phyloP scores from a whole-genome alignment of 2,888 invertebrate species.

The Acrobasis suavella region DNA sequence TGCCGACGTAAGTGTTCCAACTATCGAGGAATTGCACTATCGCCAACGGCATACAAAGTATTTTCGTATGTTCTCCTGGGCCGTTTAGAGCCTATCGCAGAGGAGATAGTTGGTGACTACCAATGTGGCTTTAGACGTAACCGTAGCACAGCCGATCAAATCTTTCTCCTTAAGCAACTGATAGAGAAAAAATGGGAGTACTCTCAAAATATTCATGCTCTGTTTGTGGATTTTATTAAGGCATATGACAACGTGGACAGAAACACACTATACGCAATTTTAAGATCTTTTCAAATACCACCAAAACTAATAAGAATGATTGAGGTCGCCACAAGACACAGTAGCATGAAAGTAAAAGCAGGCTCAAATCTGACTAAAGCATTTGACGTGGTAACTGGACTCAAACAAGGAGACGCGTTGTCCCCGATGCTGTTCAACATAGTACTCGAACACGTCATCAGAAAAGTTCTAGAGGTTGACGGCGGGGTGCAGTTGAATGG shows the following conservation, averaged over 20 bases:
- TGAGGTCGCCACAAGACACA: constrained; percentile 11
- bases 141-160: constrained; percentile 28
- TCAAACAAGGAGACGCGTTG: constrained; percentile 27
- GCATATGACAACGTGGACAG: constrained; percentile 25
- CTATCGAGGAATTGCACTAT: constrained; percentile 24
- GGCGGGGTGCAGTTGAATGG: constrained; percentile 15
- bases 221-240: constrained; percentile 26
- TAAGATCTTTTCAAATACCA: constrained; percentile 7
- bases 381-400: constrained; percentile 25
- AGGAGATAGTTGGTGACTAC: constrained; percentile 24
- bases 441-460: constrained; percentile 18
- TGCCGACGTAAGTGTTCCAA: constrained; percentile 23
- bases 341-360: constrained; percentile 11
- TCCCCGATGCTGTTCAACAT: constrained; percentile 27
- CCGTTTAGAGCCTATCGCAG: constrained; percentile 20
- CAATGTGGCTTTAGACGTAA: constrained; percentile 27
- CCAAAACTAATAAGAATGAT: constrained; percentile 7
- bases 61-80: constrained; percentile 19
- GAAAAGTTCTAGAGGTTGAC: constrained; percentile 9
- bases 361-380: constrained; percentile 8
- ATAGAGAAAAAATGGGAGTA: constrained; percentile 33
- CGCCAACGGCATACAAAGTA: constrained; percentile 25
- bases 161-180: constrained; percentile 29
- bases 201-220: constrained; percentile 23
- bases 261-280: background rate